Conservation (phyloP, 2,113 vertebrate species). For the Zosterops lateralis region DNA sequence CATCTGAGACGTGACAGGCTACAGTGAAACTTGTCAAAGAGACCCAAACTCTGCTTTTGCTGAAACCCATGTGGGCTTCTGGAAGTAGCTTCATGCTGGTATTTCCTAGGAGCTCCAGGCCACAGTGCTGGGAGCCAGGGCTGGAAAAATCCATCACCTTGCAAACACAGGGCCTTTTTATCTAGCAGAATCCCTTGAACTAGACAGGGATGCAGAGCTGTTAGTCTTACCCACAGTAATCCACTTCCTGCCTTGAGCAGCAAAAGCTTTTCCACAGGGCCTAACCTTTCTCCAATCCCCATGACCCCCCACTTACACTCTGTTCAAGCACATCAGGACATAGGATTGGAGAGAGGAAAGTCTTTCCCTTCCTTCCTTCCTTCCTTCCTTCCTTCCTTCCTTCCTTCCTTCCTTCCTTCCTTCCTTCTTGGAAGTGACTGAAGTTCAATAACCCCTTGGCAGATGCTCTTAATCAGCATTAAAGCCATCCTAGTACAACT, state of each 20-base stretch:
- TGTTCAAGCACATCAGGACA: background rate
- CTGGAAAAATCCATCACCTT: background rate
- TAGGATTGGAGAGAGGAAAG: background rate
- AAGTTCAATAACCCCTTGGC: background rate
- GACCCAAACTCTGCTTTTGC: background rate
- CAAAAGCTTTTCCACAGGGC: background rate
- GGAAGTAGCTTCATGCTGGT: background rate
- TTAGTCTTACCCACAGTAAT: background rate
- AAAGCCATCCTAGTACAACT: background rate
- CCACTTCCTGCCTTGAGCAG: background rate
- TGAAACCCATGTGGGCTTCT: background rate
- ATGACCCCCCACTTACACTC: accelerated
- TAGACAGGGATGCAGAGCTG: background rate
- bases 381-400: background rate
- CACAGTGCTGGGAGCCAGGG: accelerated
- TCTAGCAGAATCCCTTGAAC: background rate
- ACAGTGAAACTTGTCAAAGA: slow-evolving; percentile 6
- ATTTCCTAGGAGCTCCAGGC: background rate
- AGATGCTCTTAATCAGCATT: background rate
- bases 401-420: background rate
- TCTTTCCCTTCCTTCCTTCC: background rate
- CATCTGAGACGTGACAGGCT: slow-evolving; percentile 41
- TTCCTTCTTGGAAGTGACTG: background rate
- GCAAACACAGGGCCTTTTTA: background rate
- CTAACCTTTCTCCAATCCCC: background rate